phyloP scores from a whole-genome alignment of 2,888 invertebrate genomes.

The Lycocerus yunnanus region DNA sequence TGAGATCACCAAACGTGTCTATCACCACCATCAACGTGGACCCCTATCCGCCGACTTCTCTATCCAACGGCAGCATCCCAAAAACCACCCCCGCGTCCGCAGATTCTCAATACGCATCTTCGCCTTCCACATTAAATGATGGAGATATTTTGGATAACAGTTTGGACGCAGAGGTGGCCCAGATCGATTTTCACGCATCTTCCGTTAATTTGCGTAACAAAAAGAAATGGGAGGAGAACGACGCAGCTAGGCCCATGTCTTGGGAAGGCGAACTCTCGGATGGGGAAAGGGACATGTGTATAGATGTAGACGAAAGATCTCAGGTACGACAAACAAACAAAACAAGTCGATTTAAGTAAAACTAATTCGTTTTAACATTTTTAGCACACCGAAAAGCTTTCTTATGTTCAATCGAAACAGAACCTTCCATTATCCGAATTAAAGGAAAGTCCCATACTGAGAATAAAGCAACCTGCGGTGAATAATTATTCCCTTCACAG shows the following conservation, averaged over 20 bases:
- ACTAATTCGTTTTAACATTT: constrained; percentile 9
- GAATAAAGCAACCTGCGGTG: constrained; percentile 57
- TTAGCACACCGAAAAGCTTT: constrained; percentile 52
- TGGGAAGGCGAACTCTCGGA: constrained; percentile 94
- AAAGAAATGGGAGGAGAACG: constrained; percentile 49
- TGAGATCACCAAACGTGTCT: constrained; percentile 67
- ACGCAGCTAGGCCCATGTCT: constrained; percentile 80
- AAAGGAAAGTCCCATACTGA: constrained; percentile 58
- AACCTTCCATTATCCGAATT: constrained; percentile 39
- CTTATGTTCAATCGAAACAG: constrained; percentile 44
- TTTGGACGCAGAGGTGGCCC: constrained; percentile 79
- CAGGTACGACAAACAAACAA: constrained; percentile 23
- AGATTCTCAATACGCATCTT: constrained; percentile 17
- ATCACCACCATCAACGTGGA: constrained; percentile 80
- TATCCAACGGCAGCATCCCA: constrained; percentile 23
- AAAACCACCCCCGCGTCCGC: constrained; percentile 36
- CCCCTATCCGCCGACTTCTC: constrained; percentile 37
- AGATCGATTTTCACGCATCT: constrained; percentile 70
- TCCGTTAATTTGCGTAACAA: constrained; percentile 50
- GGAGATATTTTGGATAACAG: constrained; percentile 64
- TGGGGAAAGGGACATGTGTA: constrained; percentile 64
- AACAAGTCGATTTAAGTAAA: not conserved
- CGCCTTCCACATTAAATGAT: constrained; percentile 12
- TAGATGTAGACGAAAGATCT: constrained; percentile 45
- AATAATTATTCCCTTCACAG: constrained; percentile 68